Conservation (phyloP, 2,888 invertebrate species). For the Drosophila monieri region DNA sequence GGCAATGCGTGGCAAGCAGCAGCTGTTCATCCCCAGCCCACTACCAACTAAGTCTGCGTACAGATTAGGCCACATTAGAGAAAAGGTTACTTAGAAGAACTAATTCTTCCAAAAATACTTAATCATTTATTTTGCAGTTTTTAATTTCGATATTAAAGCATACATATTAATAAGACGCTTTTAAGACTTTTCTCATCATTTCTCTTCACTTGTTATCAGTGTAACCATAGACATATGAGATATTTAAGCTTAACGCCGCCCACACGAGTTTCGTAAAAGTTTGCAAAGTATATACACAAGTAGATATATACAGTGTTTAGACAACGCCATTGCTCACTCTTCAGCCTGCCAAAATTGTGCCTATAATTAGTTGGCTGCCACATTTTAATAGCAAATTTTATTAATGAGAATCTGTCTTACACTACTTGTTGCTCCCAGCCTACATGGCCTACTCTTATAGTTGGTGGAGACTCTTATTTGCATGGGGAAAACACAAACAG, state of each 20-base stretch:
- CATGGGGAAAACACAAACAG: slow-evolving; percentile 26
- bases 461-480: slow-evolving; percentile 34
- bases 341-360: slow-evolving; percentile 54
- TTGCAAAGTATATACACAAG: slow-evolving; percentile 25
- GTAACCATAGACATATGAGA: slow-evolving; percentile 24
- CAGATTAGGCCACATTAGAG: neutral
- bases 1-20: slow-evolving; percentile 60
- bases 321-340: slow-evolving; percentile 16
- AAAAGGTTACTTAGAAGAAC: neutral
- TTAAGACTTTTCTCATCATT: neutral
- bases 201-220: slow-evolving; percentile 1
- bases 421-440: slow-evolving; percentile 60
- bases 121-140: neutral
- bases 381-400: slow-evolving; percentile 49
- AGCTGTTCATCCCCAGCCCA: slow-evolving; percentile 16
- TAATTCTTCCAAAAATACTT: neutral
- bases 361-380: slow-evolving; percentile 51
- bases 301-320: slow-evolving; percentile 6
- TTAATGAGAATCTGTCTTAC: slow-evolving; percentile 27
- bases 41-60: neutral
- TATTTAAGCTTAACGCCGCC: slow-evolving; percentile 59
- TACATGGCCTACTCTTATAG: slow-evolving; percentile 1
- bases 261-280: slow-evolving; percentile 52
- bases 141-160: neutral
- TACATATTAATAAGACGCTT: neutral